These are phyloP conservation scores for Agraylea sexmaculata DNA, from an alignment of 1,140 invertebrate species.

Conservation along the genomic window DNA sequence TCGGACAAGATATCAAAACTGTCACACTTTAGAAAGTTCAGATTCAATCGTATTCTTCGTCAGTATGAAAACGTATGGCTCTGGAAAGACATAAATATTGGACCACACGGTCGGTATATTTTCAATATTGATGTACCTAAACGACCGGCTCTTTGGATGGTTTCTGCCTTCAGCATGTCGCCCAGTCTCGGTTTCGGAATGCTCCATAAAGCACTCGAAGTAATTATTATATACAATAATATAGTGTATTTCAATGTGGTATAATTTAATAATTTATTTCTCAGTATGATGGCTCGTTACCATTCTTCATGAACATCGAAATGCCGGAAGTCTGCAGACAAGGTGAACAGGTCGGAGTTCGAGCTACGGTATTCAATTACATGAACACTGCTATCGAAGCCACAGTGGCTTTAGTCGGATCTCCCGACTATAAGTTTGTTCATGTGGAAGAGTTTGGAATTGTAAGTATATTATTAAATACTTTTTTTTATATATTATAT, in stretches of 20 bases:
- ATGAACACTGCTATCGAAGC: conserved; percentile 73
- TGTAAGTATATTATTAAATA: conserved; percentile 36
- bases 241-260: background rate
- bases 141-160: conserved; percentile 80
- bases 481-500: background rate
- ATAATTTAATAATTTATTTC: conserved; percentile 14
- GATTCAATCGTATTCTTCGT: conserved; percentile 74
- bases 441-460: conserved; percentile 86
- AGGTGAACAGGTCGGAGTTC: conserved; percentile 87
- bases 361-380: conserved; percentile 91
- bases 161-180: conserved; percentile 85
- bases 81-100: conserved; percentile 89
- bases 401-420: conserved; percentile 74
- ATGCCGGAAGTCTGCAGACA: conserved; percentile 72
- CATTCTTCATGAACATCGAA: conserved; percentile 92
- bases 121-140: conserved; percentile 81
- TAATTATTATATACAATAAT: conserved; percentile 26
- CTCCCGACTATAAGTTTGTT: conserved; percentile 84
- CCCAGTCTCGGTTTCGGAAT: conserved; percentile 77
- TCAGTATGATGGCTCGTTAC: conserved; percentile 69
- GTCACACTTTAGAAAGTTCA: conserved; percentile 61
- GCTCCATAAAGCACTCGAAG: conserved; percentile 60
- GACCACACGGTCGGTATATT: conserved; percentile 75
- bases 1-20: conserved; percentile 52
- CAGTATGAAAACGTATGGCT: conserved; percentile 92